These are phyloP conservation scores for Lutraria lutraria DNA, from an alignment of 2,888 invertebrate species.

Conservation along the genomic window DNA sequence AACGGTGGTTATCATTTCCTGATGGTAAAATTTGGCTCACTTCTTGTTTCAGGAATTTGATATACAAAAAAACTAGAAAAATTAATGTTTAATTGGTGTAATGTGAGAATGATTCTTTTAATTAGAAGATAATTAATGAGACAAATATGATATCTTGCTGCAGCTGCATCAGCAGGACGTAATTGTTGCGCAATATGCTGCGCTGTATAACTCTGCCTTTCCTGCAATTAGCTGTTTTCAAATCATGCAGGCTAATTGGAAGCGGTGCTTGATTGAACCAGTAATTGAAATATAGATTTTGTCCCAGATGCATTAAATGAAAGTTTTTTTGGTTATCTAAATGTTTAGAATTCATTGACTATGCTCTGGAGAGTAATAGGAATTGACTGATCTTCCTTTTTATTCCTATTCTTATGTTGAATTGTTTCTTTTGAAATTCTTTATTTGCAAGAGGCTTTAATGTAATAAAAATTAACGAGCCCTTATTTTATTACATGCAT, in stretches of 20 bases:
- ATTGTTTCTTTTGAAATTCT: conserved; percentile 16
- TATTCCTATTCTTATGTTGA: conserved; percentile 10
- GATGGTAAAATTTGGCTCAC: background rate
- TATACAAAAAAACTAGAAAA: background rate
- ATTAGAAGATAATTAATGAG: conserved; percentile 27
- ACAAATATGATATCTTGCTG: conserved; percentile 27
- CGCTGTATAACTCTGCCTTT: background rate
- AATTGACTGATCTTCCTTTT: conserved; percentile 13
- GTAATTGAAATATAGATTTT: conserved; percentile 41
- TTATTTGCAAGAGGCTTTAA: background rate
- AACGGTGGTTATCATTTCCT: conserved; percentile 1
- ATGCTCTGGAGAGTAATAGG: background rate
- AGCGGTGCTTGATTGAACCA: conserved; percentile 20
- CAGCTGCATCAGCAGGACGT: conserved; percentile 25
- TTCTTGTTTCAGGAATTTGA: background rate
- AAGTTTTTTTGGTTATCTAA: background rate
- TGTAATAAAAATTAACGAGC: conserved; percentile 26
- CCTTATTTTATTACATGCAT: conserved; percentile 43
- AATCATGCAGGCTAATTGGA: background rate
- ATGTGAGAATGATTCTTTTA: background rate
- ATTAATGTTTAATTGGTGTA: conserved; percentile 2
- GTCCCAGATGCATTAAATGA: conserved; percentile 17
- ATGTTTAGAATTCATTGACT: background rate
- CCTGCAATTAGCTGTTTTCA: background rate
- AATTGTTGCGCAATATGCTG: conserved; percentile 8